Conservation (phyloP, 2,797 vertebrate genomes). For the Gallinago nigripennis region DNA sequence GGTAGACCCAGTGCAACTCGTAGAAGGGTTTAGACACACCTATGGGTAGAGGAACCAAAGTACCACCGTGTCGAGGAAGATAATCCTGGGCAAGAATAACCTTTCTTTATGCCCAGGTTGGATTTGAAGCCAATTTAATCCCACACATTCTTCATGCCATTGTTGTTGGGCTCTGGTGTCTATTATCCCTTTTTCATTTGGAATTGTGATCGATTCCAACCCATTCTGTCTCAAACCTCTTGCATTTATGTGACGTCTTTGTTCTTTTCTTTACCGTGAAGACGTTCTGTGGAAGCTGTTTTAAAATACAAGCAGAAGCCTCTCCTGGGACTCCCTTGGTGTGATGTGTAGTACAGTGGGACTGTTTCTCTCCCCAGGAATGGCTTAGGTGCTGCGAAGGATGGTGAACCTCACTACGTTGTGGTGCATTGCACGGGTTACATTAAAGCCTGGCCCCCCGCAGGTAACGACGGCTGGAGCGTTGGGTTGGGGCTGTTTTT, state of each 20-base stretch:
- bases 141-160: rapidly evolving
- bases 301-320: neutral
- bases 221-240: neutral
- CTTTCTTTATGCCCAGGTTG: neutral
- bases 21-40: neutral
- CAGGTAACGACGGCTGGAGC: slow-evolving; percentile 75
- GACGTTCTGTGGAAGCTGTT: neutral
- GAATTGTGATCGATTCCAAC: neutral
- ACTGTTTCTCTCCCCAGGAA: slow-evolving; percentile 76
- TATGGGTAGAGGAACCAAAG: neutral
- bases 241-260: neutral
- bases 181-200: neutral
- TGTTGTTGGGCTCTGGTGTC: neutral
- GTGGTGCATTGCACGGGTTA: slow-evolving; percentile 98
- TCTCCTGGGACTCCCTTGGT: rapidly evolving
- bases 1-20: too few relatives aligned
- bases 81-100: neutral
- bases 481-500: neutral
- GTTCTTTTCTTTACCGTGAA: neutral
- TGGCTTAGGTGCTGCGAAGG: slow-evolving; percentile 88
- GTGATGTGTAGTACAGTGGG: neutral
- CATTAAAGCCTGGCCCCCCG: slow-evolving; percentile 97
- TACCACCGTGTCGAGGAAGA: neutral
- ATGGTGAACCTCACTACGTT: slow-evolving; percentile 92
- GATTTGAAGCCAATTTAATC: neutral